These are phyloP conservation scores for Corella eumyota DNA, from an alignment of 23 tunicate species.

Conservation along the genomic window DNA sequence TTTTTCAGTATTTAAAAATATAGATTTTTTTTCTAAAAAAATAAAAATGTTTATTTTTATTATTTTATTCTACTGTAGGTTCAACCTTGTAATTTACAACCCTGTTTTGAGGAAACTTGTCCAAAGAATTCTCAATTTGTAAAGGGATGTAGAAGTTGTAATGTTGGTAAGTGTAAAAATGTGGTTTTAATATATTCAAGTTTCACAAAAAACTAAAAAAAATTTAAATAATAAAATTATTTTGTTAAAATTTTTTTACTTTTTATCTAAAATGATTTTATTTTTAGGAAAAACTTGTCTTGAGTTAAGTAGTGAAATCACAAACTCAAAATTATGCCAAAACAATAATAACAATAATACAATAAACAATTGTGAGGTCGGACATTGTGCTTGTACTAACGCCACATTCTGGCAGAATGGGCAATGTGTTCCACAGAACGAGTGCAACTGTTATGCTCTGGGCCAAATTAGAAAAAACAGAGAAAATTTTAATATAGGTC, in stretches of 20 bases:
- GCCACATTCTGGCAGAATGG: conserved; percentile 45
- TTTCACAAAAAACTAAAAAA: neutral
- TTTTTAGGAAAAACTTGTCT: conserved; percentile 11
- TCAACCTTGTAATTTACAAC: conserved; percentile 7
- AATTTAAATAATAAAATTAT: too few species aligned
- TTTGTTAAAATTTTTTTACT: too few species aligned
- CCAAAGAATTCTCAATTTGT: conserved; percentile 7
- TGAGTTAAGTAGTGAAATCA: conserved; percentile 12
- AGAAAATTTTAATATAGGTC: conserved; percentile 23
- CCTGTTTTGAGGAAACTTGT: conserved; percentile 5
- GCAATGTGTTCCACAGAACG: conserved; percentile 24
- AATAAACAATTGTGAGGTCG: conserved; percentile 6
- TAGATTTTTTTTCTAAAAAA: too few species aligned
- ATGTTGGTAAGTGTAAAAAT: neutral
- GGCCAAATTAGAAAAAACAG: conserved; percentile 20
- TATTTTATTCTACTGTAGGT: neutral
- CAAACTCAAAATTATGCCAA: too few species aligned
- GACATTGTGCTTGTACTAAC: conserved; percentile 6
- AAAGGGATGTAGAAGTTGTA: neutral
- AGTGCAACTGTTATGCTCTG: conserved; percentile 48
- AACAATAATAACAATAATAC: neutral
- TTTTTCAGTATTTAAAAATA: too few species aligned
- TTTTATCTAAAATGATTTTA: too few species aligned
- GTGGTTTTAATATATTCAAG: neutral
- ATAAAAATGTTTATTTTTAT: too few species aligned